These are phyloP conservation scores for Cheilosia vernalis DNA, from an alignment of 2,888 invertebrate species.

Conservation along the genomic window DNA sequence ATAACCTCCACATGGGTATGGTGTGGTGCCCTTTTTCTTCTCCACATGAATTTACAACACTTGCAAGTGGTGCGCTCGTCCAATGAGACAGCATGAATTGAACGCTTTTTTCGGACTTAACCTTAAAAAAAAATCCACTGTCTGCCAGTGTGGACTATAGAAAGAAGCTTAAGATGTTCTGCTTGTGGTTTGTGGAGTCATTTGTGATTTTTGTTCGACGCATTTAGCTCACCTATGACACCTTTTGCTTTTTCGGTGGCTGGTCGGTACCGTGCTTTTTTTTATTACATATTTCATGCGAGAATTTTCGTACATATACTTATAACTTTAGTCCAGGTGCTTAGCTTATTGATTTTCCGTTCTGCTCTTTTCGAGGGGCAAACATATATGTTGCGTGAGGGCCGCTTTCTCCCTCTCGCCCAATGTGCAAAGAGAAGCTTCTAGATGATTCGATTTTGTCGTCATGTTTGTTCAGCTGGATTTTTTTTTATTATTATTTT, in stretches of 20 bases:
- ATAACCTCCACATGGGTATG: constrained; percentile 62
- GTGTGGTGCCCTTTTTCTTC: constrained; percentile 10
- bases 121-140: constrained; percentile 28
- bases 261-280: not conserved
- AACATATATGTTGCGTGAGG: constrained; percentile 57
- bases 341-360: constrained; percentile 71
- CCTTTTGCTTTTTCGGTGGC: no score
- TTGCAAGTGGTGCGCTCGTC: constrained; percentile 25
- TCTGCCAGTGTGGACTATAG: not conserved
- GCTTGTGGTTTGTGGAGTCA: no score
- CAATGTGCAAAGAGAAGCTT: constrained; percentile 53
- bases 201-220: not conserved
- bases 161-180: no score
- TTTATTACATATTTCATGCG: not conserved
- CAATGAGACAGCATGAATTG: constrained; percentile 47
- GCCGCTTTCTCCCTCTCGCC: constrained; percentile 43
- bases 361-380: constrained; percentile 56
- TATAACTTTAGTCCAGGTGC: constrained; percentile 32
- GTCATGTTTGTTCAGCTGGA: constrained; percentile 65
- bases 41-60: constrained; percentile 25
- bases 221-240: not conserved
- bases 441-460: constrained; percentile 69
- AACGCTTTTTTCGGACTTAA: constrained; percentile 53
- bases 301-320: not conserved
- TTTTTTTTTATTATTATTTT: constrained; percentile 31